A percentile compares a stretch with the other conserved stretches of the same genome.
Conservation (phyloP, 2,888 invertebrate genomes). For the Odiellus spinosus region DNA sequence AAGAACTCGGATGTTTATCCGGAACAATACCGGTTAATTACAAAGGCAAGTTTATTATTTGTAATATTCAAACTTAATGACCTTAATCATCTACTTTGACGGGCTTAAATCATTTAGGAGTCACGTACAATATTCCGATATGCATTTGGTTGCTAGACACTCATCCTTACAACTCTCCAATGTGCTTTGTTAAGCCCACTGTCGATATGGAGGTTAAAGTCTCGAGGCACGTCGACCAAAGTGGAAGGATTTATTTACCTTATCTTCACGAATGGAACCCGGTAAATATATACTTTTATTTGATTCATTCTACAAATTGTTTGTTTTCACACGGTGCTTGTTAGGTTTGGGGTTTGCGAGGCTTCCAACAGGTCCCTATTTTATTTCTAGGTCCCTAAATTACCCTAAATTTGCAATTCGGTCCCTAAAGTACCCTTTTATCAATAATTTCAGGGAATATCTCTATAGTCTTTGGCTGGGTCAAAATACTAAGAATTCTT, state of each 20-base stretch:
- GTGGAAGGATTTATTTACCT: constrained; percentile 89
- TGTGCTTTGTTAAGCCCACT: constrained; percentile 77
- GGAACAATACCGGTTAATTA: constrained; percentile 87
- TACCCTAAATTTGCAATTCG: no score
- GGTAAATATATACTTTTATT: constrained; percentile 17
- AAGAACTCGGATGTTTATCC: constrained; percentile 63
- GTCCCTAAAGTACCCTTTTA: no score
- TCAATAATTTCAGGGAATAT: no score
- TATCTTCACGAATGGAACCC: constrained; percentile 83
- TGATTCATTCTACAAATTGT: no score
- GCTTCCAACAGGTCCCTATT: no score
- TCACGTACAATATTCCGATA: constrained; percentile 86
- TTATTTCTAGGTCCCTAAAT: no score
- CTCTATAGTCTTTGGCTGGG: no score
- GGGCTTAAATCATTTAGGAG: constrained; percentile 35
- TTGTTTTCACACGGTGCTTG: no score
- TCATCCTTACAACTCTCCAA: constrained; percentile 89
- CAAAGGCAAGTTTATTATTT: constrained; percentile 43
- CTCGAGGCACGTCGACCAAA: constrained; percentile 82
- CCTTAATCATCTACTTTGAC: background rate
- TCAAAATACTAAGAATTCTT: no score
- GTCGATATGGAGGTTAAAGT: constrained; percentile 87
- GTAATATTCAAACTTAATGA: background rate
- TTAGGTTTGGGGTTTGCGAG: no score
- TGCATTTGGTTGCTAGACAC: constrained; percentile 93